These are phyloP conservation scores for Halesus radiatus DNA, from an alignment of 1,140 invertebrate genomes.

Conservation along the genomic window DNA sequence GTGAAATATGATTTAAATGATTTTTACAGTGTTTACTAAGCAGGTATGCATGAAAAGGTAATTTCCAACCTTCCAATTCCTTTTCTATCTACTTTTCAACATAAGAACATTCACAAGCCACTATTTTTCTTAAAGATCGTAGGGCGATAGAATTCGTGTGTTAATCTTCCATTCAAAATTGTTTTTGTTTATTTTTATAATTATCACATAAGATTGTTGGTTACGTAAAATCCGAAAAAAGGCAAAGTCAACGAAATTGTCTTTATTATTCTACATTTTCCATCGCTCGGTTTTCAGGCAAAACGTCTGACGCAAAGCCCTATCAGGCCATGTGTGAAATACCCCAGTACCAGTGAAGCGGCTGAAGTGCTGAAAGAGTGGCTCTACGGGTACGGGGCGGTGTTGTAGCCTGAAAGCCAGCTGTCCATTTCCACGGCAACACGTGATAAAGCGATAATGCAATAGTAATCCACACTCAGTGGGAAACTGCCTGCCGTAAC, in stretches of 20 bases:
- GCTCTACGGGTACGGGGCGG: no score
- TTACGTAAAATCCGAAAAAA: background rate
- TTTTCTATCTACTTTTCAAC: no score
- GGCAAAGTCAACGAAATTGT: background rate
- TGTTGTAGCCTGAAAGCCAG: slow-evolving; percentile 46
- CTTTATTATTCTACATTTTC: background rate
- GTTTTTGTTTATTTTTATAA: no score
- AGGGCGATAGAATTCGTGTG: no score
- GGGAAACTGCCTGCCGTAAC: background rate
- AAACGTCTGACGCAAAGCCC: background rate
- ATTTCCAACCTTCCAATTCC: no score
- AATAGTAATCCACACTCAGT: slow-evolving; percentile 45
- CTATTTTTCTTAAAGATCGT: no score
- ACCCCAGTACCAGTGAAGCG: slow-evolving; percentile 24
- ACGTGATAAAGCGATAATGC: slow-evolving; percentile 40
- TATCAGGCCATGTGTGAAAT: background rate
- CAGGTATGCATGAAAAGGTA: no score
- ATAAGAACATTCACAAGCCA: no score
- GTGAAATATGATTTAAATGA: no score
- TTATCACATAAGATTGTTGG: background rate
- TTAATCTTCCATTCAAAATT: no score
- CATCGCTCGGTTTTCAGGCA: background rate
- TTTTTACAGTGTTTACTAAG: no score
- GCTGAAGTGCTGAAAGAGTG: no score
- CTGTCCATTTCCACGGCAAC: slow-evolving; percentile 51